A percentile compares a stretch with the other conserved stretches of the same genome.
phyloP scores from a whole-genome alignment of 2,888 invertebrate species.

The Elmis aenea region DNA sequence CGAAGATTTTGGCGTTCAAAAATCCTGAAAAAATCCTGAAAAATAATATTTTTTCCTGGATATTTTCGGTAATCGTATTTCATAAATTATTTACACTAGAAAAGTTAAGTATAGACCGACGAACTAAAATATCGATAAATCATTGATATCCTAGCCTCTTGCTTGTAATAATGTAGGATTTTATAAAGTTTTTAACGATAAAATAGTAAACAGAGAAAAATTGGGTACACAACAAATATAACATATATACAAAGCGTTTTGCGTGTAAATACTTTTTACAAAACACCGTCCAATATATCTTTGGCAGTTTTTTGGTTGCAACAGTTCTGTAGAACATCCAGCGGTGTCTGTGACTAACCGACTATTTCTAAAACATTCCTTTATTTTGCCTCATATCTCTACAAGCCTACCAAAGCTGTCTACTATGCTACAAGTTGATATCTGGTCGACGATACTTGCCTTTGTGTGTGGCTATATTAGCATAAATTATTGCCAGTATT shows the following conservation, averaged over 20 bases:
- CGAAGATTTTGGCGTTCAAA: too few relatives aligned
- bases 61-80: too few relatives aligned
- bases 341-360: constrained; percentile 18
- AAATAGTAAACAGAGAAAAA: too few relatives aligned
- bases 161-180: too few relatives aligned
- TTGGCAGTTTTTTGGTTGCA: constrained; percentile 14
- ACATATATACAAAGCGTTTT: constrained; percentile 12
- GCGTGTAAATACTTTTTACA: constrained; percentile 5
- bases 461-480: constrained; percentile 20
- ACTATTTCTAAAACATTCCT: constrained; percentile 19
- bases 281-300: constrained; percentile 12
- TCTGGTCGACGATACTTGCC: constrained; percentile 19
- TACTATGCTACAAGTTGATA: constrained; percentile 20
- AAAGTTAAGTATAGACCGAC: too few relatives aligned
- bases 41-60: too few relatives aligned
- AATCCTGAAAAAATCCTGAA: too few relatives aligned
- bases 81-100: too few relatives aligned
- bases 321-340: constrained; percentile 18
- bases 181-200: too few relatives aligned
- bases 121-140: too few relatives aligned
- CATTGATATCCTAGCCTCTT: too few relatives aligned
- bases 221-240: too few relatives aligned
- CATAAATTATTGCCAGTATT: constrained; percentile 21
- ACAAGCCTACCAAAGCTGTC: constrained; percentile 22
- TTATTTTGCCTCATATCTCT: constrained; percentile 20